Base-by-base conservation (phyloP, 2,113 vertebrate genomes). In the Apteryx owenii region DNA sequence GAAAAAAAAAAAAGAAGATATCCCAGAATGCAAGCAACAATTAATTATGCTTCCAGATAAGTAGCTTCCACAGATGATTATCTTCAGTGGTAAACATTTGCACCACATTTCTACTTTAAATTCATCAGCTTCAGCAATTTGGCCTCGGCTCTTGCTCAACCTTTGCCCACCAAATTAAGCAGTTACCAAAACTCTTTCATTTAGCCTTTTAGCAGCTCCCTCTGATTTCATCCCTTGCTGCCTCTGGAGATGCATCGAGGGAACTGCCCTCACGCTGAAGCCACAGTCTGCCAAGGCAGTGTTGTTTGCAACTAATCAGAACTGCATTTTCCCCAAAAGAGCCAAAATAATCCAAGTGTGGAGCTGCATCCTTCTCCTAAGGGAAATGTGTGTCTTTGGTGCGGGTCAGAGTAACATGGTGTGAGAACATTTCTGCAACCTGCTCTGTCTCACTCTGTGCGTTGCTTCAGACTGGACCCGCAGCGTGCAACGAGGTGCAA, bases 181-280 rank as follows among this genome's bases (percentile, higher is more conserved):
- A 2, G 53, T 22, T 16, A 4, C 68, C 48, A 10, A 1, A 75
- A 14, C 3, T 18, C 48, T 28, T 68, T 8, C 5, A 5, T 14
- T 46, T 6, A 15, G 20, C 4, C 12, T 36, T 44, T 44, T 9
- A 19, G 18, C 46, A 31, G 54, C 15, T 29, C 54, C 28, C 54
- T 17, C 54, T 31, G 9, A 3, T 8, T 12, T 5, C 17, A 7
- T 10, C 38, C 60, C 56, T 26, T 1, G 2, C 58, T 46, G 36
- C 20, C 60, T 12, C 26, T 2, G 1, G 38, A 29, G 38, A 10
- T 2, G 18, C 17, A 42, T 17, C 2, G 1, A 8, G 17, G 14
- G 40, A 33, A 21, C 22, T 17, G 21, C 26, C 58, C 85, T 42
- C 5, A 17, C 42, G 36, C 53, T 68, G 58, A 53, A 83, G 21